Evolutionary conservation across 2,888 invertebrate species (phyloP).

Genomic region (Caenorhabditis sp.): DNA sequence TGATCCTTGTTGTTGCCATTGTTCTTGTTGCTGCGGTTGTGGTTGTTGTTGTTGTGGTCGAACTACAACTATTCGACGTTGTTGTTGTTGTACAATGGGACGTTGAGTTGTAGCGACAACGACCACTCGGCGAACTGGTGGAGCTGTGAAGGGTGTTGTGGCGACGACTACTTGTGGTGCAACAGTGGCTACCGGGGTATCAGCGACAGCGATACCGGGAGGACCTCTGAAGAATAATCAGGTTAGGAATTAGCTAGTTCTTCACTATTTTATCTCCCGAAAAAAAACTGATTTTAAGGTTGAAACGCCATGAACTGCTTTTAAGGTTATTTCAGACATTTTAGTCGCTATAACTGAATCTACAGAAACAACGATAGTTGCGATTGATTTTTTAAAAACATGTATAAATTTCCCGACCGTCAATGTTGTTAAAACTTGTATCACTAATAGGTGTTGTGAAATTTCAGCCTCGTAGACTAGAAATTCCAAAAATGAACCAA

Average conservation of each 20-base stretch:
- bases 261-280: conserved; percentile 4
- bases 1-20: not conserved
- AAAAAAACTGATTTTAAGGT: no score
- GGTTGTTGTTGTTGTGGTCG: no score
- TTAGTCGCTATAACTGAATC: no score
- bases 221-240: conserved; percentile 21
- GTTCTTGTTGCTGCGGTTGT: not conserved
- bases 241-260: not conserved
- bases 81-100: conserved; percentile 11
- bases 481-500: no score
- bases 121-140: conserved; percentile 17
- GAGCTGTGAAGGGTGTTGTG: conserved; percentile 13
- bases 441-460: no score
- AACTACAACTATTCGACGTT: not conserved
- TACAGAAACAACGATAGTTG: no score
- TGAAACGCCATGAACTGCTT: no score
- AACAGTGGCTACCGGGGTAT: not conserved
- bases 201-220: conserved; percentile 11
- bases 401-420: no score
- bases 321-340: no score
- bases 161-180: conserved; percentile 5
- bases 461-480: no score
- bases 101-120: conserved; percentile 19
- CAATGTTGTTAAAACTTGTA: no score
- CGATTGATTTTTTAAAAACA: no score